Base-by-base conservation (phyloP, 2,113 vertebrate species). In the Potamarius usumacintae region DNA sequence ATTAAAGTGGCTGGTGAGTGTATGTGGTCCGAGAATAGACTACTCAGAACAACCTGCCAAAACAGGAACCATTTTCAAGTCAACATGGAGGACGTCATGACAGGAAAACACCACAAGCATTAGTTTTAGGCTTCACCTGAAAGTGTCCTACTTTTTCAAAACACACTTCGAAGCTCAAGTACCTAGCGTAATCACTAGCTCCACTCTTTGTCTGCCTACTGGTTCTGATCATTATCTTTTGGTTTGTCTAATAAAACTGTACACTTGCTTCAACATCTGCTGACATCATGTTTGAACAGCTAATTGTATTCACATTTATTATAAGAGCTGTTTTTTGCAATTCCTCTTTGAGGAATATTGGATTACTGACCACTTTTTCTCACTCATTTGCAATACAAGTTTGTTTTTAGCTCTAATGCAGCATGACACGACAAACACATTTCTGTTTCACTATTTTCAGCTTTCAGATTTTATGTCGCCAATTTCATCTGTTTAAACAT, bases 401-500 rank as follows among this genome's bases (percentile, higher is more conserved):
- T 30, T 8, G n/a, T 58, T 62, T 55, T 82, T 25, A 58, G 55
- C 78, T 34, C 17, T 80, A 34, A 34, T 34, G 27, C 6, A 8
- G 12, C 25, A 22, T 78, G 48, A 27, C 50, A 53, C 0, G 50
- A 53, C 76, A n/a, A 53, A 30, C 12, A 5, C 2, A 1, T 52
- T 55, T 52, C 76, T 17, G 76, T 79, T 30, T 55, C 52, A 15
- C 52, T 27, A 27, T 79, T 78, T 78, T 62, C 10, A 14, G 30
- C 30, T 27, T 69, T 69, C 14, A 10, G 14, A 53, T 69, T 34
- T 74, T 57, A 74, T 58, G 58, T 55, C 8, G 83, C 83, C 74
- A n/a, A 85, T 85, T 74, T 72, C 15, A 57, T 85, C 67, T 84
- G 65, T 84, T 84, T 58, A 85, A 85, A 85, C 27, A 85, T 85